Evolutionary conservation across 2,797 vertebrate genomes (phyloP).

Genomic region (Pipistrellus kuhlii): DNA sequence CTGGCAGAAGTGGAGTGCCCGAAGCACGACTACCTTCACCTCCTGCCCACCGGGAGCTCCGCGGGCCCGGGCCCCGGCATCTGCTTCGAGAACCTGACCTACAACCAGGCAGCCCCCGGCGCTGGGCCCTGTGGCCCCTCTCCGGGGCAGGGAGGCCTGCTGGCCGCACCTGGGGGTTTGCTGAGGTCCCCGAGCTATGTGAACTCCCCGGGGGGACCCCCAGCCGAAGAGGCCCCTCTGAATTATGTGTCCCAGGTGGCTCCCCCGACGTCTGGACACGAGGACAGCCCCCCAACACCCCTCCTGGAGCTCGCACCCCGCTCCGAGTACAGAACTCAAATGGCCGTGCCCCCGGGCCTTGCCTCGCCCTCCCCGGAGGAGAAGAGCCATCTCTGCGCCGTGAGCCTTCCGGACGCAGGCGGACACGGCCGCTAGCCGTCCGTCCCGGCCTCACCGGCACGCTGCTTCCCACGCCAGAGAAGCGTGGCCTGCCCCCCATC

Average conservation of each 20-base stretch:
- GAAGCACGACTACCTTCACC: constrained; percentile 27
- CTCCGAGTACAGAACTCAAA: constrained; percentile 70
- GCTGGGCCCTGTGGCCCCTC: not conserved
- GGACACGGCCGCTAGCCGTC: not conserved
- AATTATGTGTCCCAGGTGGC: constrained; percentile 84
- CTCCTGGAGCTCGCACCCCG: not conserved
- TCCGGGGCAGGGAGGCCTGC: not conserved
- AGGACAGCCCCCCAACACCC: not conserved
- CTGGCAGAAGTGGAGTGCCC: not conserved
- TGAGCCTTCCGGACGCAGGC: not conserved
- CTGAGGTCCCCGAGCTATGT: not conserved
- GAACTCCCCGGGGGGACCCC: constrained; percentile 56
- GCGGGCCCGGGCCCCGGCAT: constrained; percentile 26
- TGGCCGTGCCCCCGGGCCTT: not conserved
- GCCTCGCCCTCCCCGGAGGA: not conserved
- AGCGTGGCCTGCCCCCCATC: not conserved
- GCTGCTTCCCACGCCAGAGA: not conserved
- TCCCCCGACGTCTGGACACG: constrained; percentile 14
- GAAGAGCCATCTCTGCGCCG: not conserved
- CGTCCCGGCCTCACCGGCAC: not conserved
- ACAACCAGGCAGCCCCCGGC: constrained; percentile 68
- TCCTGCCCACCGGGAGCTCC: constrained; percentile 15
- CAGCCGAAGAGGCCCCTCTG: constrained; percentile 53
- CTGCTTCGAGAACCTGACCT: constrained; percentile 86
- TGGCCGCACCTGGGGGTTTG: constrained; percentile 40